Evolutionary conservation across 2,113 vertebrate species (phyloP), one percentile per base, ranked within the genome.

Genomic region (Lucifuga dentata): DNA sequence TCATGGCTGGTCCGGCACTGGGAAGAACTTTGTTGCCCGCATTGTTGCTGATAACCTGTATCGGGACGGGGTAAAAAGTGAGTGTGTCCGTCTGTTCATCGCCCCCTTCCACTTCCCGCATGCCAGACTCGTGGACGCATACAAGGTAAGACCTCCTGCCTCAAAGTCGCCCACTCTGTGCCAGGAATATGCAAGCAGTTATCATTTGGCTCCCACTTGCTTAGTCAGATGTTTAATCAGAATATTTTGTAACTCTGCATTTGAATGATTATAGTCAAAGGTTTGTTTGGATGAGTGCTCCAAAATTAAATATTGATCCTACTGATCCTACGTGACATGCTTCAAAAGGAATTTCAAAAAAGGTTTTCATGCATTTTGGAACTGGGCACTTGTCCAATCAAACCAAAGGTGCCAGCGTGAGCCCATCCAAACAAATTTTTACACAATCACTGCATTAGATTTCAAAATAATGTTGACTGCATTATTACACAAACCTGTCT

Each of bases 1-100:
- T 90, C 96, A 98, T 0, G 98, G 98, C 81, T 98, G 97, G 95
- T 97, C 97, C 0, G 98, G 98, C 50, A 99, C 98, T 0, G 98
- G 98, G 51, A 99, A 99, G 92, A 99, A 97, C 91, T 96, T 96
- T 2, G 95, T 98, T 88, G 94, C 96, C 0, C 90, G 94, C 38
- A 84, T 99, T 75, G 88, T 99, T 35, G 94, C 95, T 0, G 92
- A 94, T 62, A 95, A 95, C 86, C 91, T 99, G 44, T 99, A 95
- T 76, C 93, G 81, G 17, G 96, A 97, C 0, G 96, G 96, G 35
- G 90, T 95, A 76, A 94, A 86, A 88, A 99, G 95, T 0, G 89
- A 94, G 71, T 99, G 98, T 10, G 96, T 97, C 66, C 88, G 89
- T 35, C 69, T 96, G 72, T 98, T 98, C 70, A 93, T 98, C 11